These are phyloP conservation scores for Neogobius melanostomus DNA, from an alignment of 2,113 vertebrate species.

Conservation along the genomic window DNA sequence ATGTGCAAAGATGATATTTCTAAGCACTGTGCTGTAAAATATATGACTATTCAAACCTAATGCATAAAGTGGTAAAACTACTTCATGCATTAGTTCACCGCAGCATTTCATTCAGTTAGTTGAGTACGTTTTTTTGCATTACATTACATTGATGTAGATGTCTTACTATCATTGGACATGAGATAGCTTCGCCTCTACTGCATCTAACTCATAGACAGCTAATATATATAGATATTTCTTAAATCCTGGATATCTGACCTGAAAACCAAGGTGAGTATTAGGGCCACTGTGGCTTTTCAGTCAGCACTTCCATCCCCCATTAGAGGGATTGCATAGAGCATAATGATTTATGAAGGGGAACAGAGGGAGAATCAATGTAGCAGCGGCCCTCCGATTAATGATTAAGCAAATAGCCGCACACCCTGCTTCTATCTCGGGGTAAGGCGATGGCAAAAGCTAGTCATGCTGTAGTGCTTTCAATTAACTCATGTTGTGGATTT, in stretches of 20 bases:
- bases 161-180: not conserved
- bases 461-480: slow-evolving; percentile 29
- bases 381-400: slow-evolving; percentile 61
- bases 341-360: slow-evolving; percentile 67
- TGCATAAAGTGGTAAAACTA: too few relatives aligned
- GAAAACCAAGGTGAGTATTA: slow-evolving; percentile 35
- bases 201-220: not conserved
- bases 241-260: slow-evolving; percentile 12
- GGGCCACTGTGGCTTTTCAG: slow-evolving; percentile 42
- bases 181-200: not conserved
- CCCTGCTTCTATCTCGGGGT: slow-evolving; percentile 26
- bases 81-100: too few relatives aligned
- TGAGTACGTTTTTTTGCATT: not conserved
- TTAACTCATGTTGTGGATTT: slow-evolving; percentile 24
- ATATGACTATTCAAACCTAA: too few relatives aligned
- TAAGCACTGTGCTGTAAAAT: too few relatives aligned
- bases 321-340: slow-evolving; percentile 49
- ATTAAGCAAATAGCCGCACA: slow-evolving; percentile 59
- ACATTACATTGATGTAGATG: not conserved
- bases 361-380: slow-evolving; percentile 60
- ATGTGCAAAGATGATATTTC: too few relatives aligned
- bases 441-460: slow-evolving; percentile 30
- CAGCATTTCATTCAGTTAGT: too few relatives aligned
- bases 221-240: too few relatives aligned
- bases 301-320: slow-evolving; percentile 56